Base-by-base conservation (phyloP, 2,888 invertebrate genomes). In the Chrysolina americana region DNA sequence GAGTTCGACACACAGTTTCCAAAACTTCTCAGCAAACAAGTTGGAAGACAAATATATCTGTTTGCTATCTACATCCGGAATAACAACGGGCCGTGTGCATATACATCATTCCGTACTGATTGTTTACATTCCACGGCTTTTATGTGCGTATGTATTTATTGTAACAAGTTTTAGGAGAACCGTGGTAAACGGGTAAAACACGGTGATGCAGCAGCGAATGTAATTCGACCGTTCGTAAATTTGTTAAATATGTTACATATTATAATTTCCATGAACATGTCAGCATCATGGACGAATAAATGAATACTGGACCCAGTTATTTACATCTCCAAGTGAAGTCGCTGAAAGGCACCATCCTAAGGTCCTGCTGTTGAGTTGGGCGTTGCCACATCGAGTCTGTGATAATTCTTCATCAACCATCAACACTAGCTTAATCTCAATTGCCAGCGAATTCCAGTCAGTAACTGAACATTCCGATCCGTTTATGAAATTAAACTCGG, bases 31-130 rank as follows among this genome's bases (percentile, higher is more conserved):
- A 21, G 21, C 53, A 53, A 21, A 53, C 53, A 17, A 21, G 53
- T 53, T 53, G 53, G 19, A 53, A 23, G 19, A 21, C 53, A 53
- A 53, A 53, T 21, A 53, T 19, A 53, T 28, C 28, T 59, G 59
- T 59, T 59, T 59, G 59, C 36, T 59, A 59, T 59, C 59, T 59
- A 59, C 59, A 59, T 59, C 59, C 59, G 59, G 59, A 59, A 59
- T n/a, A 59, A 59, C 59, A 59, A 59, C 59, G 59, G 10, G 3
- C 59, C 59, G 28, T 28, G 59, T 59, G 36, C 15, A 13, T 47
- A 15, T 47, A 36, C 53, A 59, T 59, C 59, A 59, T 36, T 36
- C n/a, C 5, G 59, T 59, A 15, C 8, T n/a, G n/a, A 59, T 59
- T 59, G 36, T 59, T 36, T 59, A 59, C 59, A 59, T 59, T 59